phyloP scores from a whole-genome alignment of 1,140 invertebrate species.

The Papilio polytes region DNA sequence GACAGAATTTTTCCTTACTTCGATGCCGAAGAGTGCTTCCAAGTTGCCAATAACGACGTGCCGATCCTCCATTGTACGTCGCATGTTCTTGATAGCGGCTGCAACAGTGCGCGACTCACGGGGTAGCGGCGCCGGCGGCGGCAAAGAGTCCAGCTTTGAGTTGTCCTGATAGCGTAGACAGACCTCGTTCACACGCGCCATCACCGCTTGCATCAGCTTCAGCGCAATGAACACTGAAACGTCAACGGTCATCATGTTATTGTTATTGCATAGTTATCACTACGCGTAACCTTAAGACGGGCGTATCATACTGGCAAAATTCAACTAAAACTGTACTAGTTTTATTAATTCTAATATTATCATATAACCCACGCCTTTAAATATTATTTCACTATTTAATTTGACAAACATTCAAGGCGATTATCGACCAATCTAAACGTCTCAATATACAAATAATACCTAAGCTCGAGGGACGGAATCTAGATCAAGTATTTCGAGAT shows the following conservation, averaged over 20 bases:
- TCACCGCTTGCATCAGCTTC: slow-evolving; percentile 89
- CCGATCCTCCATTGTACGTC: slow-evolving; percentile 94
- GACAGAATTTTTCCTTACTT: slow-evolving; percentile 69
- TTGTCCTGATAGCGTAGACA: slow-evolving; percentile 88
- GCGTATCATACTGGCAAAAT: too few relatives aligned
- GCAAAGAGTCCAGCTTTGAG: slow-evolving; percentile 82
- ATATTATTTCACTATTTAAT: slow-evolving; percentile 2
- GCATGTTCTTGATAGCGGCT: slow-evolving; percentile 90
- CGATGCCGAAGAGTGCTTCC: slow-evolving; percentile 88
- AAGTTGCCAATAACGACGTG: slow-evolving; percentile 91
- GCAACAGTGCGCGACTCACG: slow-evolving; percentile 83
- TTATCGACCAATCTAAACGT: slow-evolving; percentile 2
- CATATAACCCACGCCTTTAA: background rate
- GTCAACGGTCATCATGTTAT: slow-evolving; percentile 33
- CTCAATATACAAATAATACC: slow-evolving; percentile 2
- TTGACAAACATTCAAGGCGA: background rate
- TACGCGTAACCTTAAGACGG: too few relatives aligned
- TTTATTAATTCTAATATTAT: background rate
- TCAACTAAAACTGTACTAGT: background rate
- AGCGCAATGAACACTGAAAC: slow-evolving; percentile 88
- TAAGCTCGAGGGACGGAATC: background rate
- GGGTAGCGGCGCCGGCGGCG: slow-evolving; percentile 82
- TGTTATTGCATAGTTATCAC: background rate
- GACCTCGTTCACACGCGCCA: slow-evolving; percentile 88
- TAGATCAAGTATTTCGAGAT: slow-evolving; percentile 35